These are phyloP conservation scores for Coluber constrictor DNA, from an alignment of 2,797 vertebrate genomes.

Conservation along the genomic window DNA sequence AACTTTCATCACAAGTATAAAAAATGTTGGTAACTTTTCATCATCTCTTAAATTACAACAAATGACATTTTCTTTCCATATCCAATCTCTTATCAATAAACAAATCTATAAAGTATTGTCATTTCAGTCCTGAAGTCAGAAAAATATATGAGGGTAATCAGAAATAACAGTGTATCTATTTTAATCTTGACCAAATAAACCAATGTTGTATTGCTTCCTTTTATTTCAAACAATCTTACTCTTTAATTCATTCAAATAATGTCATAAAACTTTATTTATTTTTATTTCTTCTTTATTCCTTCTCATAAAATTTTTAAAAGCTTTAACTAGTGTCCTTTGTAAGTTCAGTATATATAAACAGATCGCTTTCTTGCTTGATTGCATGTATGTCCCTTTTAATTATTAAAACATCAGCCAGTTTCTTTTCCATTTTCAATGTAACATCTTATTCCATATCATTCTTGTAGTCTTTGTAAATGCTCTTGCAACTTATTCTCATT, in stretches of 20 bases:
- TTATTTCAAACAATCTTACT: neutral
- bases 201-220: neutral
- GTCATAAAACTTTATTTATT: neutral
- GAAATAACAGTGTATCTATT: neutral
- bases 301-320: neutral
- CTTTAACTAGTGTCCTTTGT: neutral
- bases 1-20: neutral
- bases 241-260: neutral
- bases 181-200: neutral
- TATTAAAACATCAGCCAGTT: neutral
- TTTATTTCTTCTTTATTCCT: neutral
- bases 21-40: neutral
- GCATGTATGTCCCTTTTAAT: neutral
- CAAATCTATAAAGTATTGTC: neutral
- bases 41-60: neutral
- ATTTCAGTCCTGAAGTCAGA: neutral
- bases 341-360: neutral
- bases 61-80: neutral
- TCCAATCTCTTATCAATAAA: neutral
- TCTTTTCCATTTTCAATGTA: neutral
- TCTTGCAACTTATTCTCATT: neutral
- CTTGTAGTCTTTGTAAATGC: neutral
- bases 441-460: neutral
- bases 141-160: neutral
- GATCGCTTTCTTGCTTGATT: neutral